Evolutionary conservation across 1,140 invertebrate species (phyloP).

Genomic region (Sycophaga agraensis): DNA sequence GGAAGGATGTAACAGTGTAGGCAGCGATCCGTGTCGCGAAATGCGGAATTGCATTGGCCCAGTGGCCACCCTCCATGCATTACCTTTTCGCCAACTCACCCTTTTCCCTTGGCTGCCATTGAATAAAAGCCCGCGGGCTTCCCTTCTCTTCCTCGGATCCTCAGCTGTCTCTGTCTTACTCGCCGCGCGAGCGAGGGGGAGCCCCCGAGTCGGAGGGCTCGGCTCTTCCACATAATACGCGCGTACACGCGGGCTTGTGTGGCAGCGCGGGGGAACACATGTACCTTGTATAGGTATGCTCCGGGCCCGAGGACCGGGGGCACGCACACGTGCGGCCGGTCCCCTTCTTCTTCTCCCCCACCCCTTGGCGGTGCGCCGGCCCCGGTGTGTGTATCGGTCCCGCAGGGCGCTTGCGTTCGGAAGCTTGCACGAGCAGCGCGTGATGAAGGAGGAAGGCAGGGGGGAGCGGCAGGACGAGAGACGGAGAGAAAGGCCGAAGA

Average conservation of each 20-base stretch:
- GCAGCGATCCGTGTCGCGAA: no score
- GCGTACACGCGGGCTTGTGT: no score
- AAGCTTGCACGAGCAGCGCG: conserved; percentile 4
- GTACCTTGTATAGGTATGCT: not conserved
- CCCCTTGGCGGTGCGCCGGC: no score
- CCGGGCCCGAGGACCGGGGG: no score
- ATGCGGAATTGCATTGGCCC: no score
- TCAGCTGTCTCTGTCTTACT: not conserved
- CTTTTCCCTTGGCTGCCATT: not conserved
- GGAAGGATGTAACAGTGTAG: no score
- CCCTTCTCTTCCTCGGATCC: not conserved
- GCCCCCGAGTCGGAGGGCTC: not conserved
- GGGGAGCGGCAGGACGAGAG: conserved; percentile 1
- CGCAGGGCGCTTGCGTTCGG: conserved; percentile 1
- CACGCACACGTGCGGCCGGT: not conserved
- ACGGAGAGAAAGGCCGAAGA: conserved; percentile 34
- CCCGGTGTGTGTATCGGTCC: not conserved
- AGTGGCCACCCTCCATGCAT: no score
- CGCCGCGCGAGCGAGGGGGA: no score
- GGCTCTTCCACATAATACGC: not conserved
- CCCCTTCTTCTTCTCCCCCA: not conserved
- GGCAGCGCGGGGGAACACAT: not conserved
- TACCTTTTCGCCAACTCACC: no score
- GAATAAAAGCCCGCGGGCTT: not conserved
- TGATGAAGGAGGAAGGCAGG: not conserved